A percentile compares a stretch with the other conserved stretches of the same genome.
Evolutionary conservation across 2,888 invertebrate genomes (phyloP).

Genomic region (Clivina fossor): DNA sequence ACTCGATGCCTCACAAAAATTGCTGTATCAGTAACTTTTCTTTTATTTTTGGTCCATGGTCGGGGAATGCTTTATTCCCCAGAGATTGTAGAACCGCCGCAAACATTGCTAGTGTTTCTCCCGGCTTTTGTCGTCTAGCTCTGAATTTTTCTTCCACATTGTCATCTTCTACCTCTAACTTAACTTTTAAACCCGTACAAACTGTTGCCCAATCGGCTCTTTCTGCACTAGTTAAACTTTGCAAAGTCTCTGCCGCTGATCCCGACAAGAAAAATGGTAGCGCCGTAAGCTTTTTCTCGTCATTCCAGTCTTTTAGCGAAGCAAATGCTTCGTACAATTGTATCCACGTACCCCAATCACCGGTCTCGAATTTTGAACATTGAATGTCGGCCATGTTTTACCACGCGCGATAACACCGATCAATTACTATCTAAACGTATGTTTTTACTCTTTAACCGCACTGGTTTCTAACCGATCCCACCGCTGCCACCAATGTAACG

Average conservation of each 20-base stretch:
- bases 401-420: too few species aligned
- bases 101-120: slow-evolving; percentile 6
- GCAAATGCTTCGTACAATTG: slow-evolving; percentile 1
- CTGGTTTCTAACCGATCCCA: too few species aligned
- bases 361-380: neutral
- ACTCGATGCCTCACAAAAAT: too few species aligned
- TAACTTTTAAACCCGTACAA: neutral
- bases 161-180: neutral
- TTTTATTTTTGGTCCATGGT: too few species aligned
- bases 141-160: neutral
- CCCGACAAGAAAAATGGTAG: slow-evolving; percentile 1
- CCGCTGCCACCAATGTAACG: too few species aligned
- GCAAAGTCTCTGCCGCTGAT: neutral
- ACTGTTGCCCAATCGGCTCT: neutral
- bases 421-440: too few species aligned
- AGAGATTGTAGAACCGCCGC: neutral
- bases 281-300: slow-evolving; percentile 2
- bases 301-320: slow-evolving; percentile 4
- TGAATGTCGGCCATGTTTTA: neutral
- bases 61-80: neutral
- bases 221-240: neutral
- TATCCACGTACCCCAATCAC: neutral
- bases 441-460: too few species aligned
- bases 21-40: too few species aligned
- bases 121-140: neutral